These are phyloP conservation scores for Cygnus atratus DNA, from an alignment of 2,113 vertebrate genomes.

Conservation along the genomic window DNA sequence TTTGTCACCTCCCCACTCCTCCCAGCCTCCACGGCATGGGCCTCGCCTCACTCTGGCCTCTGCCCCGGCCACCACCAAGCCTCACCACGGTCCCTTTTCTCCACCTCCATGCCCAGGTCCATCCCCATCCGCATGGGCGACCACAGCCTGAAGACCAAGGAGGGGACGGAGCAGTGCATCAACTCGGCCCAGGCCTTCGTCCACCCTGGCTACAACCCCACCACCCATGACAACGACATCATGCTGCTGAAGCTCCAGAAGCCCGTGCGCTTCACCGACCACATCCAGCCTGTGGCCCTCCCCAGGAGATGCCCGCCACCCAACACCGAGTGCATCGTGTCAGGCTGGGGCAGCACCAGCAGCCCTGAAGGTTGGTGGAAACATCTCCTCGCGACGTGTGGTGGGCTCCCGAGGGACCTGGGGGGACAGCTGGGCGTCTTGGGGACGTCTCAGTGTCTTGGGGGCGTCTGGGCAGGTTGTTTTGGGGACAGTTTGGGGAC, in stretches of 20 bases:
- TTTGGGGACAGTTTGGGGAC: no score
- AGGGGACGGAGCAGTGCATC: slow-evolving; percentile 39
- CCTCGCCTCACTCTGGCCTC: accelerated
- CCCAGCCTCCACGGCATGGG: background rate
- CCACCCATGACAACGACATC: slow-evolving; percentile 82
- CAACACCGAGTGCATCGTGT: slow-evolving; percentile 76
- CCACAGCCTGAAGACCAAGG: slow-evolving; percentile 36
- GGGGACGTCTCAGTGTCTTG: background rate
- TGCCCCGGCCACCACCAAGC: accelerated
- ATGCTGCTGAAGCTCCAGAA: slow-evolving; percentile 82
- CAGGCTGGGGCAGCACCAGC: slow-evolving; percentile 85
- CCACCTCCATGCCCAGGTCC: background rate
- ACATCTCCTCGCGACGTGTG: accelerated
- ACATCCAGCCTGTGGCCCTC: slow-evolving; percentile 73
- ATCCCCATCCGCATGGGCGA: slow-evolving; percentile 50
- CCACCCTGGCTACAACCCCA: slow-evolving; percentile 61
- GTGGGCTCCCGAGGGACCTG: background rate
- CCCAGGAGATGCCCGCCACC: slow-evolving; percentile 72
- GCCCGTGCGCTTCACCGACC: slow-evolving; percentile 68
- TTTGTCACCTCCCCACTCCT: background rate
- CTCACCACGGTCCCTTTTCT: background rate
- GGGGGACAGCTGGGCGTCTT: accelerated
- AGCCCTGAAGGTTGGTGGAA: slow-evolving; percentile 66
- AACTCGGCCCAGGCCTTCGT: slow-evolving; percentile 44
- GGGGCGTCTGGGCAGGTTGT: background rate